Percentiles rank a stretch among this genome's conserved stretches.
phyloP scores from a whole-genome alignment of 2,888 invertebrate genomes.

The Hirtodrosophila duncani region DNA sequence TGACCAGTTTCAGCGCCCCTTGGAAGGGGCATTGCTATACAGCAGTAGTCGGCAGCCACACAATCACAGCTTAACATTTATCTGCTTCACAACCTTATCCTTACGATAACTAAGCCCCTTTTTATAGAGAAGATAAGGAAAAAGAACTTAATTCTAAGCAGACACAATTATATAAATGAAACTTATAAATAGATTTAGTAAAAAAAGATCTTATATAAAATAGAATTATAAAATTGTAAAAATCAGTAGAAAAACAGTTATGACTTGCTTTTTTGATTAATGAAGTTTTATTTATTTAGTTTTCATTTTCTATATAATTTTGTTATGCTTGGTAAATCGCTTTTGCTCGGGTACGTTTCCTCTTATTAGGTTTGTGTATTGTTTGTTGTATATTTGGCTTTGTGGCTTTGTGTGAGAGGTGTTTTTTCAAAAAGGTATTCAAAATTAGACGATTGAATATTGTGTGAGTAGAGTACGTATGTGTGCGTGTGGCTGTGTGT shows the following conservation, averaged over 20 bases:
- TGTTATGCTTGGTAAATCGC: slow-evolving; percentile 22
- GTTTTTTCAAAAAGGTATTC: slow-evolving; percentile 26
- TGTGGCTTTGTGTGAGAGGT: slow-evolving; percentile 14
- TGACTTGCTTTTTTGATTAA: slow-evolving; percentile 50
- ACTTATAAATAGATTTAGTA: neutral
- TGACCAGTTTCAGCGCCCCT: no score
- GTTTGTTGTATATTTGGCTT: slow-evolving; percentile 7
- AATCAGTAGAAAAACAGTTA: slow-evolving; percentile 3
- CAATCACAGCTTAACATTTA: no score
- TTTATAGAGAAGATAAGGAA: no score
- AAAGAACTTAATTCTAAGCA: no score
- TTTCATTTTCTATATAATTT: slow-evolving; percentile 27
- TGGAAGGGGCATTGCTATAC: no score
- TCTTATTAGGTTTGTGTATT: slow-evolving; percentile 4
- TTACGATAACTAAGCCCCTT: no score
- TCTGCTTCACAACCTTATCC: no score
- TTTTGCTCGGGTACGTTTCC: slow-evolving; percentile 6
- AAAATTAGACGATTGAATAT: slow-evolving; percentile 29
- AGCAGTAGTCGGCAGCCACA: no score
- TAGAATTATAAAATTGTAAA: slow-evolving; percentile 1
- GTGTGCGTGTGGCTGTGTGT: slow-evolving; percentile 3
- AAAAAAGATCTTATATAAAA: neutral
- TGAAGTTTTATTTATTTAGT: slow-evolving; percentile 70
- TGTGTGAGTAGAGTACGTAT: slow-evolving; percentile 11
- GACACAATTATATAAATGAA: neutral